Evolutionary conservation across 2,888 invertebrate species (phyloP), one percentile per base, ranked within the genome.

Genomic region (Nipponacmea schrenckii): DNA sequence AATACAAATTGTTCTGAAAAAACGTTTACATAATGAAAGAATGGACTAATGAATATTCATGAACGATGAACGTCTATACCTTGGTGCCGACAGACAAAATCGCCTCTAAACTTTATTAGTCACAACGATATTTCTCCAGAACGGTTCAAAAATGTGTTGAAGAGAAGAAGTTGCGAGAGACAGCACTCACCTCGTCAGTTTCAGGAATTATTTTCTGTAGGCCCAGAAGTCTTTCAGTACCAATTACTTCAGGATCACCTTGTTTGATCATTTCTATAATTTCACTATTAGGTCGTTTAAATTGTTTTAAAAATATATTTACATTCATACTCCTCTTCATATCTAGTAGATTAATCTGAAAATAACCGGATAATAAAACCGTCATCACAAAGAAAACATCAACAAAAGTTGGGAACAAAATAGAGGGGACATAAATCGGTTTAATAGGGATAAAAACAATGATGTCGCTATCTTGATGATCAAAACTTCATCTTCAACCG

Each of bases 271-370:
- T 90, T 79, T 94, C 93, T 79, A 97, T 94, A 76, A 98, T 96
- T 81, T 96, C 95, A 80, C 95, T 94, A 88, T 96, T 96, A 72
- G 95, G 94, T 94, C 94, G 94, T 90, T 96, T 92, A 89, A 97
- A 98, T 89, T 98, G 98, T 89, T 97, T 97, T 78, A 98, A 91
- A 90, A 98, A 98, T 84, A 98, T 98, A 89, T 97, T 98, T n/a
- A 98, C 95, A 86, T 97, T 97, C 76, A 98, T 91, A 88, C 97
- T 97, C 83, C 96, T 91, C 90, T 98, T 97, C 65, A 95, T 96
- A 86, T 98, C 97, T 74, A 98, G 90, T 62, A 98, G 91, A 14
- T 94, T 93, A 80, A 97, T 95, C 93, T 94, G 87, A 7, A 74
- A 63, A 14, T 48, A 45, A 39, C 15, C 15, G 20, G 3, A 50